phyloP scores from a whole-genome alignment of 2,113 vertebrate species.

The Chaetura pelagica region DNA sequence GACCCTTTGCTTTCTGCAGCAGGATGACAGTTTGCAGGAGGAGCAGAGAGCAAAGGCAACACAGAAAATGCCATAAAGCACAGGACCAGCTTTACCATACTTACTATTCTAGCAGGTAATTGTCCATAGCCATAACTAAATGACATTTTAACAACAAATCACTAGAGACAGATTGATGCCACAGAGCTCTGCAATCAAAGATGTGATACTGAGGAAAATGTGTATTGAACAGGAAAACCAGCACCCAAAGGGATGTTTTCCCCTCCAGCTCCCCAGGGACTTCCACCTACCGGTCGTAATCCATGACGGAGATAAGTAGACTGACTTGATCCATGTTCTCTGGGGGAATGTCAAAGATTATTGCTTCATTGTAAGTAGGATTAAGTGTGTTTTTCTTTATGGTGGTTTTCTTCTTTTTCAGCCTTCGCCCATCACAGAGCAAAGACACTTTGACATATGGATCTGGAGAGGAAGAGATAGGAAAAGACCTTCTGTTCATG shows the following conservation, averaged over 20 bases:
- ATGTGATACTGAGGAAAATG: not conserved
- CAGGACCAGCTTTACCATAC: not conserved
- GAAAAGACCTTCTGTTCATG: not conserved
- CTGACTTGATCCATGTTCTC: constrained; percentile 99
- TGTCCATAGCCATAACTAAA: not conserved
- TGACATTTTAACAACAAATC: not conserved
- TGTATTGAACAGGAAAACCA: not conserved
- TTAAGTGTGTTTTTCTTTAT: constrained; percentile 99
- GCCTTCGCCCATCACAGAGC: constrained; percentile 92
- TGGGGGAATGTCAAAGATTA: constrained; percentile 98
- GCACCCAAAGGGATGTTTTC: not conserved
- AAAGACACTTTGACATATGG: constrained; percentile 98
- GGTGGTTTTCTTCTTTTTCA: constrained; percentile 99
- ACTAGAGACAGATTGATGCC: not conserved
- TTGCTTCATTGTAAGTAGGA: constrained; percentile 97
- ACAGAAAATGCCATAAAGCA: not conserved
- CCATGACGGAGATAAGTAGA: constrained; percentile 97
- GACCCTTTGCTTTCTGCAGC: not conserved
- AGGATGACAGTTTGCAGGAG: not conserved
- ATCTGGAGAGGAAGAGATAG: constrained; percentile 69
- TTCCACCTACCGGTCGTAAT: constrained; percentile 91
- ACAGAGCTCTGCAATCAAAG: not conserved
- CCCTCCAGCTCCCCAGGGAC: not conserved
- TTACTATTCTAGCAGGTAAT: not conserved
- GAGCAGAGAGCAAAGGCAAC: not conserved